Base-by-base conservation (phyloP, 2,888 invertebrate genomes). In the Conops quadrifasciatus region DNA sequence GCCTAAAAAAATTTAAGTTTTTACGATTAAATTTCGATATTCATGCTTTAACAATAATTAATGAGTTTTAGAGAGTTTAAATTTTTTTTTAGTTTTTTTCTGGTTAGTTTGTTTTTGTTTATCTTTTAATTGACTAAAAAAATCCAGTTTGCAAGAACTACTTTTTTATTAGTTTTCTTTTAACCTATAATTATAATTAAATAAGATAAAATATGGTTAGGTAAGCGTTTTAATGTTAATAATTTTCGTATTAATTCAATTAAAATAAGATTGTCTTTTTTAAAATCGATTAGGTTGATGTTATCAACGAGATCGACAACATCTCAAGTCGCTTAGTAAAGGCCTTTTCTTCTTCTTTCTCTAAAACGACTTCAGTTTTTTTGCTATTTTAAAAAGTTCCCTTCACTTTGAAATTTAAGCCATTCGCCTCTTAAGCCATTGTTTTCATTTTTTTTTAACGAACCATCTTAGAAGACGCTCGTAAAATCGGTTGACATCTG, bases 81-180 rank as follows among this genome's bases (percentile, higher is more conserved):
- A 16, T 67, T 58, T 45, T 45, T 58, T 67, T 67, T 13, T 58
- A 26, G n/a, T 58, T 58, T 36, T 45, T 21, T 67, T 45, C 15
- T 58, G 45, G 16, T 4, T 56, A n/a, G n/a, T 58, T 67, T 59
- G 16, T 21, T 36, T 9, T 36, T 36, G 4, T 36, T 36, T 36
- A 36, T 36, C 36, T 7, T 36, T 7, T 36, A 36, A 4, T 67
- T 36, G 5, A 21, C 43, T 21, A 45, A 45, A 36, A 58, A 15
- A 49, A 59, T 68, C 28, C 13, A 51, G 49, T 62, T 53, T 15
- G 15, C 62, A 51, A 51, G 9, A 21, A 62, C 62, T 62, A 11
- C 13, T 62, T 69, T 62, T 62, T 28, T 9, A 53, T 51, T 36
- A 21, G 21, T 19, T 36, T 56, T 43, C 21, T 36, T 15, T 53